These are phyloP conservation scores for Clarias laeviceps DNA, from an alignment of 2,797 vertebrate genomes.

Conservation along the genomic window DNA sequence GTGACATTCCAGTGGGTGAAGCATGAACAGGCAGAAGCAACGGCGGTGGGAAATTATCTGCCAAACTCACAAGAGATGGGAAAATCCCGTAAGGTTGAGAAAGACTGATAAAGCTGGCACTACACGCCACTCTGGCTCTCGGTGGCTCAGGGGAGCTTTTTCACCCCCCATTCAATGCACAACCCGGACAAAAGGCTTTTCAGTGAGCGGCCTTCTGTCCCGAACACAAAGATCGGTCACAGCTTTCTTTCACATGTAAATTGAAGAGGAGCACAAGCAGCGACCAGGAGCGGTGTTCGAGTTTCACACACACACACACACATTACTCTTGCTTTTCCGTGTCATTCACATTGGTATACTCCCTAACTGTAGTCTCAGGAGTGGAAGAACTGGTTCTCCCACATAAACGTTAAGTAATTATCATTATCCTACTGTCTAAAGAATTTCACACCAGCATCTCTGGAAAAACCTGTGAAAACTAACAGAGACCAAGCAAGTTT, in stretches of 20 bases:
- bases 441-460: neutral
- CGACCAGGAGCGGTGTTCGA: constrained; percentile 25
- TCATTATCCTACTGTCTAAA: neutral
- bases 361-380: neutral
- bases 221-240: constrained; percentile 26
- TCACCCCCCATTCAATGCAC: constrained; percentile 28
- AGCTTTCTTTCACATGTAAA: constrained; percentile 60
- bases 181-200: constrained; percentile 49
- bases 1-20: neutral
- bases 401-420: constrained; percentile 4
- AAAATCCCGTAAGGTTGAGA: constrained; percentile 4
- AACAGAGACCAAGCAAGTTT: neutral
- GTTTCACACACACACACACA: constrained; percentile 4
- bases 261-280: constrained; percentile 43
- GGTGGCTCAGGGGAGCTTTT: constrained; percentile 7
- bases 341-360: neutral
- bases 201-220: constrained; percentile 46
- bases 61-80: neutral
- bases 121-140: neutral
- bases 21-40: neutral
- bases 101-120: neutral
- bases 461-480: neutral
- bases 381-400: constrained; percentile 25
- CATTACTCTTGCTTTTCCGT: neutral
- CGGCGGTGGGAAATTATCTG: neutral